These are phyloP conservation scores for Glossosoma conforme DNA, from an alignment of 1,140 invertebrate genomes.

Conservation along the genomic window DNA sequence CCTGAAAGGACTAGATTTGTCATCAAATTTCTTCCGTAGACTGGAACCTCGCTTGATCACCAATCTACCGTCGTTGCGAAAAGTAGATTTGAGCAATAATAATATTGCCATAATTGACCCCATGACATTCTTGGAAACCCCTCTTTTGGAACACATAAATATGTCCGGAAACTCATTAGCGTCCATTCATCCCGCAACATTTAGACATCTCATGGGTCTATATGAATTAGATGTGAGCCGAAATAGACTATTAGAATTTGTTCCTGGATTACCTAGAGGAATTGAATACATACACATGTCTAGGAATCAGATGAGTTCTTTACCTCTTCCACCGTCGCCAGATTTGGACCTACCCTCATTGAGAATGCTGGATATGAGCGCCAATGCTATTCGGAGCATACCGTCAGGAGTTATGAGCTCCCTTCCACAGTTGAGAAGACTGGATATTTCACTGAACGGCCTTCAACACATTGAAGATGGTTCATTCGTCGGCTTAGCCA, in stretches of 20 bases:
- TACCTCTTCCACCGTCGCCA: constrained; percentile 60
- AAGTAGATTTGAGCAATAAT: constrained; percentile 77
- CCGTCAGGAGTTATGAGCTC: constrained; percentile 60
- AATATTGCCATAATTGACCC: constrained; percentile 65
- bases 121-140: constrained; percentile 64
- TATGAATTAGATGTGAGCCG: constrained; percentile 74
- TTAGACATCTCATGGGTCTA: constrained; percentile 65
- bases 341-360: constrained; percentile 65
- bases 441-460: constrained; percentile 75
- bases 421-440: constrained; percentile 62
- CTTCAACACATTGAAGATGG: constrained; percentile 64
- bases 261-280: constrained; percentile 67
- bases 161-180: constrained; percentile 68
- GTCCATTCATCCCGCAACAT: constrained; percentile 65
- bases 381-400: constrained; percentile 70
- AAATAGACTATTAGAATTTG: constrained; percentile 67
- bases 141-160: constrained; percentile 71
- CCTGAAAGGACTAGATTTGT: constrained; percentile 76
- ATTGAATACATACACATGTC: constrained; percentile 73
- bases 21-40: constrained; percentile 67
- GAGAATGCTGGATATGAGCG: constrained; percentile 68
- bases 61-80: constrained; percentile 68
- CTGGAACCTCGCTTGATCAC: constrained; percentile 65
- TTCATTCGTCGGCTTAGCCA: constrained; percentile 63
- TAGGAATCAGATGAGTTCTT: constrained; percentile 64